phyloP scores from a whole-genome alignment of 2,113 vertebrate genomes.

The Rhizomys pruinosus region DNA sequence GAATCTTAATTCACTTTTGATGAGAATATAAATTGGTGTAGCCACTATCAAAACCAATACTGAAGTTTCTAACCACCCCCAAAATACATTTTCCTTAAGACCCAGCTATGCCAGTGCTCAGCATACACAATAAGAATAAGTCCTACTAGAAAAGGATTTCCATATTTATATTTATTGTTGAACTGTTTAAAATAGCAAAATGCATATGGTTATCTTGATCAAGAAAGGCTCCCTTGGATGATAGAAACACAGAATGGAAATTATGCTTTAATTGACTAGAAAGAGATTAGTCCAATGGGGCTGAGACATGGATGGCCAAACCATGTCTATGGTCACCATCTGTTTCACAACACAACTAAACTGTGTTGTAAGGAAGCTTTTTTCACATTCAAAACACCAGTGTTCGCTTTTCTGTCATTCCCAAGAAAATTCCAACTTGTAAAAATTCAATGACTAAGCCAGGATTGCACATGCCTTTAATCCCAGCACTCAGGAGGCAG shows the following conservation, averaged over 20 bases:
- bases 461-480: no score
- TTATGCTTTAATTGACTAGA: not conserved
- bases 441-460: not conserved
- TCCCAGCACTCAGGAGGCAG: no score
- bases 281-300: not conserved
- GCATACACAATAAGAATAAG: not conserved
- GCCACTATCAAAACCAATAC: not conserved
- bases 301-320: not conserved
- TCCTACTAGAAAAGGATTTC: not conserved
- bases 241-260: not conserved
- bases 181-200: no score
- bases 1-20: not conserved
- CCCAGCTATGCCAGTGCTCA: not conserved
- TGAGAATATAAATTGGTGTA: not conserved
- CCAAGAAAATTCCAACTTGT: conserved; percentile 1
- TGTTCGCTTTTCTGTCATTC: not conserved
- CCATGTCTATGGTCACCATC: not conserved
- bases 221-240: not conserved
- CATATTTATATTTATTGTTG: no score
- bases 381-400: not conserved
- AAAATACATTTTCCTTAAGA: not conserved
- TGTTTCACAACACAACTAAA: no score
- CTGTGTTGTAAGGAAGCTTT: not conserved
- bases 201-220: not conserved
- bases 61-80: not conserved